phyloP scores from a whole-genome alignment of 2,113 vertebrate genomes.

The Cebus imitator region DNA sequence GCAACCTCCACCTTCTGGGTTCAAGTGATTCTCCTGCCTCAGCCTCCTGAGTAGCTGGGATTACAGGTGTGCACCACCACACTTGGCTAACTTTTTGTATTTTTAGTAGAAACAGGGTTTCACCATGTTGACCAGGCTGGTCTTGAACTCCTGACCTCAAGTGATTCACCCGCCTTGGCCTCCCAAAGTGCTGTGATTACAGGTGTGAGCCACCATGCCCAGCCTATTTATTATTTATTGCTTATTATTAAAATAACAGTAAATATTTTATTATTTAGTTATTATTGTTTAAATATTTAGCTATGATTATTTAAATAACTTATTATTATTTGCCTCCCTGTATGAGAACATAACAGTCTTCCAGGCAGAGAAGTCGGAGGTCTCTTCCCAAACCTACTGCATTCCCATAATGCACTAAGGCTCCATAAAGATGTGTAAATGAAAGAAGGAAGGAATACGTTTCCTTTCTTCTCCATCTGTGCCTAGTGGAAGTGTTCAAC shows the following conservation, averaged over 20 bases:
- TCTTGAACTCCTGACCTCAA: background rate
- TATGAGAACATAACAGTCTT: rapidly evolving
- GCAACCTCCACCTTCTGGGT: too few species aligned
- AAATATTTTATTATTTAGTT: background rate
- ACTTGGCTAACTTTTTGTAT: background rate
- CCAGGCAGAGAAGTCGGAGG: background rate
- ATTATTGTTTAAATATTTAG: background rate
- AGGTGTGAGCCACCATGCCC: background rate
- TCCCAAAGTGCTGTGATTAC: background rate
- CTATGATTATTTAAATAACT: background rate
- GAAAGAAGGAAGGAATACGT: background rate
- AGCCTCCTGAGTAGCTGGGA: too few species aligned
- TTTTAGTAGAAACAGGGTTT: background rate
- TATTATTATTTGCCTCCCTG: background rate
- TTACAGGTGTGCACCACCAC: too few species aligned
- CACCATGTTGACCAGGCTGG: background rate
- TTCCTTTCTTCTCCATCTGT: background rate
- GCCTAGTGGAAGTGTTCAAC: background rate
- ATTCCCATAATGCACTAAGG: background rate
- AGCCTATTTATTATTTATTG: too few species aligned
- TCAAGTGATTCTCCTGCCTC: too few species aligned
- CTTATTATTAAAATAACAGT: too few species aligned
- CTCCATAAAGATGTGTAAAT: background rate
- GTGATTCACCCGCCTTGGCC: background rate
- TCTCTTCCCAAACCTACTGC: too few species aligned